Evolutionary conservation across 2,888 invertebrate genomes (phyloP).

Genomic region (Galerucella pusilla): DNA sequence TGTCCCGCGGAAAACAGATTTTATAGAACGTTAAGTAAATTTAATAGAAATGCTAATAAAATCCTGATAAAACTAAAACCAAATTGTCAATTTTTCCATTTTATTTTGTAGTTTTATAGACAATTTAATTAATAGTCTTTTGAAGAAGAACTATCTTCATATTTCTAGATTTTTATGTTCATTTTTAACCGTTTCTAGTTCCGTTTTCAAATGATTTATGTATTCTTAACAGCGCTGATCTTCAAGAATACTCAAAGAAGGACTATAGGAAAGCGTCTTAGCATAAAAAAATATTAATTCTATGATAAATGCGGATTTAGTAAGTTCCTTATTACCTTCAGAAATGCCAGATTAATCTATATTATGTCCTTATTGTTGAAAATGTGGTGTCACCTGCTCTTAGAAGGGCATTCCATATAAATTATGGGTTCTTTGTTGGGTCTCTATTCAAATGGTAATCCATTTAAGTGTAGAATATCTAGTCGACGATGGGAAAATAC

Average conservation of each 20-base stretch:
- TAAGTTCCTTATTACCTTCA: conserved; percentile 32
- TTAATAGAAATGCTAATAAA: no score
- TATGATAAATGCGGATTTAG: conserved; percentile 38
- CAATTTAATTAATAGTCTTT: no score
- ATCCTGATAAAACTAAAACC: no score
- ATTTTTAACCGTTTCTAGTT: background rate
- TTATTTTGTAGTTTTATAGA: no score
- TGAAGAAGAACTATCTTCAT: background rate
- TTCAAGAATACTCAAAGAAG: conserved; percentile 11
- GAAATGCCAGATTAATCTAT: conserved; percentile 47
- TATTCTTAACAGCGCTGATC: conserved; percentile 2
- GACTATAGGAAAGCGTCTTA: conserved; percentile 2
- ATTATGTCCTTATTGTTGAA: conserved; percentile 48
- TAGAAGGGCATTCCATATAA: conserved; percentile 47
- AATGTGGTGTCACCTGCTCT: conserved; percentile 51
- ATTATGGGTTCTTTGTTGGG: conserved; percentile 48
- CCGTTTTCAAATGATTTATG: conserved; percentile 17
- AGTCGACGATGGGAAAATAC: conserved; percentile 28
- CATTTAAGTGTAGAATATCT: conserved; percentile 36
- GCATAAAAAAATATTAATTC: conserved; percentile 25
- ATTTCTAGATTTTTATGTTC: background rate
- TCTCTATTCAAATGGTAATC: conserved; percentile 39
- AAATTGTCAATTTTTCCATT: no score
- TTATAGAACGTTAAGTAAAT: no score
- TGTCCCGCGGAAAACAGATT: no score